phyloP scores from a whole-genome alignment of 1,140 invertebrate genomes.

The Leptonema lineaticorne region DNA sequence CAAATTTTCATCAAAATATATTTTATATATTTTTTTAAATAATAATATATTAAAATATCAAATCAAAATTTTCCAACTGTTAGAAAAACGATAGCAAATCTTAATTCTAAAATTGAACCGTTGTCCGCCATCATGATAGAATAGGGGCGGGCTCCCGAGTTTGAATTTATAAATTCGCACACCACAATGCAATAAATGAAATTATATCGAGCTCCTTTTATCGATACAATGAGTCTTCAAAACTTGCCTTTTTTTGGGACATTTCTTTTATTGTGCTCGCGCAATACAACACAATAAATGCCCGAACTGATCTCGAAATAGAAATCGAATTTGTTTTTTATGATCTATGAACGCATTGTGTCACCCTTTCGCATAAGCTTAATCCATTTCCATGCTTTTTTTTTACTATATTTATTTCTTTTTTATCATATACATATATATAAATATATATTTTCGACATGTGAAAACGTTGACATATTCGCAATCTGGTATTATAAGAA shows the following conservation, averaged over 20 bases:
- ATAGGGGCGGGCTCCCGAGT: no score
- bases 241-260: conserved; percentile 39
- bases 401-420: not conserved
- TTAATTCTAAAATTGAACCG: no score
- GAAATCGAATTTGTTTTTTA: conserved; percentile 43
- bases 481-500: not conserved
- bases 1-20: no score
- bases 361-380: conserved; percentile 26
- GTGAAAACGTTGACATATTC: conserved; percentile 19
- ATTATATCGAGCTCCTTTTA: conserved; percentile 41
- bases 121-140: no score
- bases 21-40: no score
- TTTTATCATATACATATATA: no score
- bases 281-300: conserved; percentile 40
- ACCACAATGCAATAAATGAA: conserved; percentile 41
- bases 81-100: no score
- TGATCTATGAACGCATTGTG: conserved; percentile 37
- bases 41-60: no score
- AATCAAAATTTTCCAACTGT: no score
- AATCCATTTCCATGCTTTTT: conserved; percentile 28
- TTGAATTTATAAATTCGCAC: no score
- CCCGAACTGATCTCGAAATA: conserved; percentile 34
- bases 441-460: no score
- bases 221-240: conserved; percentile 29
- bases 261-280: no score